Conservation (phyloP, 2,113 vertebrate species). For the Muntiacus reevesi region DNA sequence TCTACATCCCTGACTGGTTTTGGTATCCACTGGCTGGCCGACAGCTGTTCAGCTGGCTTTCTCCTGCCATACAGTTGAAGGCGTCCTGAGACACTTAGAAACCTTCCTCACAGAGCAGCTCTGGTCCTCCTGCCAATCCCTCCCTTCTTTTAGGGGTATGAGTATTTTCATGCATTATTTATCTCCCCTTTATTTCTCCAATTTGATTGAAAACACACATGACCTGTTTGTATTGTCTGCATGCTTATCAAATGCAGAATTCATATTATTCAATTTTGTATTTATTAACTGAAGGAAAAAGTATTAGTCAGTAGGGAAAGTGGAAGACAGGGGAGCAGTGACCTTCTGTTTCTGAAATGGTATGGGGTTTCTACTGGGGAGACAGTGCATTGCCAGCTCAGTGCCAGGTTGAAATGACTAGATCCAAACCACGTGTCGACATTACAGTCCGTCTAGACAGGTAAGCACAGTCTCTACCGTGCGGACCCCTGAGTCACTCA, state of each 20-base stretch:
- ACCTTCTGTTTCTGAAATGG: background rate
- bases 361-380: background rate
- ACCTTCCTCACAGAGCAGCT: rapidly evolving
- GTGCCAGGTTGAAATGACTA: background rate
- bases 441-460: background rate
- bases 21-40: too few species aligned
- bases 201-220: background rate
- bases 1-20: rapidly evolving
- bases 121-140: background rate
- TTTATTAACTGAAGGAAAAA: background rate
- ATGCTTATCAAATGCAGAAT: background rate
- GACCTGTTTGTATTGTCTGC: background rate
- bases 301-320: background rate
- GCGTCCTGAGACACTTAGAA: background rate
- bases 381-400: background rate
- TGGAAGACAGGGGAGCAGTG: background rate
- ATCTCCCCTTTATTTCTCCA: background rate
- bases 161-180: background rate
- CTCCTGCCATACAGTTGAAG: rapidly evolving
- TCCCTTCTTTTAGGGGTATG: background rate
- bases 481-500: background rate
- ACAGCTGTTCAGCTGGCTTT: too few species aligned
- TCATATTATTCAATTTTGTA: background rate
- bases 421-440: background rate
- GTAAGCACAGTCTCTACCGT: background rate